These are phyloP conservation scores for Tragelaphus oryx DNA, from an alignment of 2,797 vertebrate species.

Conservation along the genomic window DNA sequence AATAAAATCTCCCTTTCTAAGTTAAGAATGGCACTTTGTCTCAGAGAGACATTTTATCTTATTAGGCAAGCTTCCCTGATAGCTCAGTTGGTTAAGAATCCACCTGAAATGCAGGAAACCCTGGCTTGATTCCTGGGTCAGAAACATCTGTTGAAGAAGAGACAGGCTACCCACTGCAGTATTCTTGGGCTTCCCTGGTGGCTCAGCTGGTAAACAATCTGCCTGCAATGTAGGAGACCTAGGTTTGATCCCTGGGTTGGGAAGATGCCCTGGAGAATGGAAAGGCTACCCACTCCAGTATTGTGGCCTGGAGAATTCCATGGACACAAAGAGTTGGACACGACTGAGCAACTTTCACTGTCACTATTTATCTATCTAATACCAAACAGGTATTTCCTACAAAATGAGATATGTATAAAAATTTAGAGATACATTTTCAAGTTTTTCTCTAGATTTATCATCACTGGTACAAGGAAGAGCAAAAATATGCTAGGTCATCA, in stretches of 20 bases:
- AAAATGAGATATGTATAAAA: neutral
- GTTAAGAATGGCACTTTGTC: neutral
- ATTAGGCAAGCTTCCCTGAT: neutral
- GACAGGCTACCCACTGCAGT: neutral
- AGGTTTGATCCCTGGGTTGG: neutral
- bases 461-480: neutral
- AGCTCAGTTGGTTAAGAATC: neutral
- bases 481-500: neutral
- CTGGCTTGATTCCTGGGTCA: neutral
- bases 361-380: neutral
- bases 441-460: neutral
- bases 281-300: neutral
- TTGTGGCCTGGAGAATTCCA: neutral
- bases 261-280: neutral
- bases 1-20: neutral
- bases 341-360: neutral
- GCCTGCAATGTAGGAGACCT: neutral
- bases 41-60: neutral
- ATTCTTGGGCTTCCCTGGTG: neutral
- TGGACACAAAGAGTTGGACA: neutral
- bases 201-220: neutral
- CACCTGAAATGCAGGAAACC: neutral
- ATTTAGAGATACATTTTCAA: neutral
- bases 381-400: neutral
- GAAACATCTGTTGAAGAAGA: neutral